Evolutionary conservation across 2,888 invertebrate species (phyloP).

Genomic region (Rhingia rostrata): DNA sequence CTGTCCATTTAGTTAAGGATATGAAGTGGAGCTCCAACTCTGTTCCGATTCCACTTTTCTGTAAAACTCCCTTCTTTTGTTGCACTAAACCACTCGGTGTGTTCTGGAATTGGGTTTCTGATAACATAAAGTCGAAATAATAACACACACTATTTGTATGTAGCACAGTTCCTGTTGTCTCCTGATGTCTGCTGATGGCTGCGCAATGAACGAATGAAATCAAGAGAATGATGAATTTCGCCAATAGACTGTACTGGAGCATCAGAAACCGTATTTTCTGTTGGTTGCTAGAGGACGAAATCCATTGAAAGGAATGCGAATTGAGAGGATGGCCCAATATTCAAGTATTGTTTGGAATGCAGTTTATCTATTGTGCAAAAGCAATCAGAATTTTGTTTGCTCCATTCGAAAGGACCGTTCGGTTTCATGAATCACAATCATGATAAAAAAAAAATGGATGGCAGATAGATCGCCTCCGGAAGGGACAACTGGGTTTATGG

Average conservation of each 20-base stretch:
- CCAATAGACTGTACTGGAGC: conserved; percentile 30
- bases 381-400: conserved; percentile 15
- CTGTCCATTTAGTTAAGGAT: conserved; percentile 36
- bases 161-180: neutral
- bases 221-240: conserved; percentile 48
- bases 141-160: conserved; percentile 5
- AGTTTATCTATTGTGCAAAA: conserved; percentile 15
- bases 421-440: neutral
- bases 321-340: conserved; percentile 1
- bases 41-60: neutral
- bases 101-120: conserved; percentile 55
- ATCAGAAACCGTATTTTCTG: neutral
- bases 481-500: no score
- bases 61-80: neutral
- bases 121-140: conserved; percentile 50
- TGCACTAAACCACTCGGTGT: neutral
- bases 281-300: neutral
- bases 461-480: neutral
- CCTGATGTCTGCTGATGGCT: conserved; percentile 35
- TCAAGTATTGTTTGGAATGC: neutral
- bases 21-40: neutral
- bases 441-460: neutral
- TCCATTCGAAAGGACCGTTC: no score
- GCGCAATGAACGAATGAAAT: conserved; percentile 32
- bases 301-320: conserved; percentile 27